These are phyloP conservation scores for Zelostemma sp. DNA, from an alignment of 1,140 invertebrate species.

Conservation along the genomic window DNA sequence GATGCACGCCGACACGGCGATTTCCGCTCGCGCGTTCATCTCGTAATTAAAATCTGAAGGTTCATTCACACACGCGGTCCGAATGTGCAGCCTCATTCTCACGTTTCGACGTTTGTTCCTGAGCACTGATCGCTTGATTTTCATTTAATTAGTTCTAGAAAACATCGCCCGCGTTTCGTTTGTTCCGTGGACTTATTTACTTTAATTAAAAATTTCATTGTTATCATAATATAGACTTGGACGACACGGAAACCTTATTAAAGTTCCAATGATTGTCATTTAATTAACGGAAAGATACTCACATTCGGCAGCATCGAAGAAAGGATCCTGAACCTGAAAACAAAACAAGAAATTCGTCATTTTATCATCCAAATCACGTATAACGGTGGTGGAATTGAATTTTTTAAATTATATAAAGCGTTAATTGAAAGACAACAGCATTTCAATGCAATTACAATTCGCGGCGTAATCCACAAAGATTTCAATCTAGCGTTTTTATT, in stretches of 20 bases:
- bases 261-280: neutral
- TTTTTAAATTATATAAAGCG: no score
- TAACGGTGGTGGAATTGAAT: no score
- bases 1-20: slow-evolving; percentile 12
- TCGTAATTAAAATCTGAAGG: slow-evolving; percentile 48
- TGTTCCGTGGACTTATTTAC: slow-evolving; percentile 43
- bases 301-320: no score
- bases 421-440: no score
- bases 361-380: no score
- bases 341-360: no score
- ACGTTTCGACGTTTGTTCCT: slow-evolving; percentile 52
- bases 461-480: no score
- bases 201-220: slow-evolving; percentile 48
- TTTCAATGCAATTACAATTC: no score
- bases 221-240: slow-evolving; percentile 36
- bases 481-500: no score
- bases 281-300: no score
- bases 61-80: slow-evolving; percentile 47
- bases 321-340: no score
- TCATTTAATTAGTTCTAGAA: slow-evolving; percentile 55
- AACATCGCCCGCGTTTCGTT: slow-evolving; percentile 47
- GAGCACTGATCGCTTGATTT: slow-evolving; percentile 49
- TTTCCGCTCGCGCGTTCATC: slow-evolving; percentile 43
- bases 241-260: slow-evolving; percentile 37
- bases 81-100: slow-evolving; percentile 60